Percentiles rank a stretch among this genome's conserved stretches.
These are phyloP conservation scores for Netelia virgata DNA, from an alignment of 2,888 invertebrate genomes.

Conservation along the genomic window DNA sequence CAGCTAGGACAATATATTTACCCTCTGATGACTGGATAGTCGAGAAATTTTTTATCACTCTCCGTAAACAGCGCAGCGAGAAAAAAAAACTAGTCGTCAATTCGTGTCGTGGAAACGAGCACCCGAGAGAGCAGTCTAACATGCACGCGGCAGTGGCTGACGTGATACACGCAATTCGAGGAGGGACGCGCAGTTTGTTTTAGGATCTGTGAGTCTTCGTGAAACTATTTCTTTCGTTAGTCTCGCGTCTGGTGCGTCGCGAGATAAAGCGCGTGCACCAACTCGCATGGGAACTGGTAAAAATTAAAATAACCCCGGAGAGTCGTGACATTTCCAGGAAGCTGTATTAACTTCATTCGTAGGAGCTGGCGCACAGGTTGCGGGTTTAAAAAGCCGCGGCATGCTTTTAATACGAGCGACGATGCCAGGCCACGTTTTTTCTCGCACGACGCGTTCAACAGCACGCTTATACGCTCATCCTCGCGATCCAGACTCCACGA, in stretches of 20 bases:
- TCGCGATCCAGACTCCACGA: slow-evolving; percentile 34
- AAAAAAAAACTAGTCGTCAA: slow-evolving; percentile 54
- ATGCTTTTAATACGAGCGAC: slow-evolving; percentile 67
- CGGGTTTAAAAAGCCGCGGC: slow-evolving; percentile 58
- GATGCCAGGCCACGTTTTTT: slow-evolving; percentile 49
- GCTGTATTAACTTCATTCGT: slow-evolving; percentile 74
- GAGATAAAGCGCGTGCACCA: slow-evolving; percentile 26
- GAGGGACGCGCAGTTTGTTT: slow-evolving; percentile 27
- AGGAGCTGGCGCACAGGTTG: slow-evolving; percentile 75
- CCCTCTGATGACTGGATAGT: slow-evolving; percentile 51
- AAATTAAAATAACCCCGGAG: slow-evolving; percentile 73
- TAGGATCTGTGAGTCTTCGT: slow-evolving; percentile 56
- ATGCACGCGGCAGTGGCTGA: slow-evolving; percentile 22
- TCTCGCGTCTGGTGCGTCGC: slow-evolving; percentile 61
- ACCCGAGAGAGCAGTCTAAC: slow-evolving; percentile 32
- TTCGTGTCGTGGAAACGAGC: slow-evolving; percentile 46
- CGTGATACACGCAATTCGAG: slow-evolving; percentile 5
- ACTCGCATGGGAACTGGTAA: slow-evolving; percentile 67
- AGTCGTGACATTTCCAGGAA: slow-evolving; percentile 73
- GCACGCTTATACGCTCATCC: slow-evolving; percentile 40
- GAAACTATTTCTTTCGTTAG: slow-evolving; percentile 72
- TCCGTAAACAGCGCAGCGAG: slow-evolving; percentile 52
- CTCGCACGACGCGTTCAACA: slow-evolving; percentile 51
- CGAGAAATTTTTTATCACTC: slow-evolving; percentile 23
- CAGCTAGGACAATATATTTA: slow-evolving; percentile 61